phyloP scores from a whole-genome alignment of 2,888 invertebrate species.

The Apamea anceps region DNA sequence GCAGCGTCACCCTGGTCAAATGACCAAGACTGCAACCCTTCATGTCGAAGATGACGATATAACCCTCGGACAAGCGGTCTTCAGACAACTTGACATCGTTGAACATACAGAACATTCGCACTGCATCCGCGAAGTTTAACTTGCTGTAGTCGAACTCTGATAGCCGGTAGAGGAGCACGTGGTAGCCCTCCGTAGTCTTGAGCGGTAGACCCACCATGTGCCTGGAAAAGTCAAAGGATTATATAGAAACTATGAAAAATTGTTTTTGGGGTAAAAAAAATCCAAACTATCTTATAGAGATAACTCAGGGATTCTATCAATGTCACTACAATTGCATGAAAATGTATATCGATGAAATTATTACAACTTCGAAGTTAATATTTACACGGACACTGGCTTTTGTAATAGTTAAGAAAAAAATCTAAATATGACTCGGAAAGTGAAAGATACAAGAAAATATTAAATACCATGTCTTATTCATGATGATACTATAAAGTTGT shows the following conservation, averaged over 20 bases:
- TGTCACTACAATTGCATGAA: neutral
- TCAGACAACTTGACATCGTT: slow-evolving; percentile 92
- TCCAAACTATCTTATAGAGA: neutral
- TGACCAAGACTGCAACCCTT: slow-evolving; percentile 92
- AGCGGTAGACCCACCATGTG: slow-evolving; percentile 91
- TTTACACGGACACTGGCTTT: neutral
- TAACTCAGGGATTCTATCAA: neutral
- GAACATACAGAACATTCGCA: slow-evolving; percentile 92
- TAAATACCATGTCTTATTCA: neutral
- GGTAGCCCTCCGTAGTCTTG: slow-evolving; percentile 91
- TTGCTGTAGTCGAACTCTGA: slow-evolving; percentile 91
- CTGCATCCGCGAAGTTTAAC: slow-evolving; percentile 91
- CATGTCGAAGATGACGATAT: slow-evolving; percentile 93
- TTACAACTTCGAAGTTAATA: neutral
- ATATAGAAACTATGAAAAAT: neutral
- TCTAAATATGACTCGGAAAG: neutral
- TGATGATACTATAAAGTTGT: neutral
- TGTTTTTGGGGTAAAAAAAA: neutral
- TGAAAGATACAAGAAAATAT: neutral
- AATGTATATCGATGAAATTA: neutral
- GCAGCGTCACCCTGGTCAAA: slow-evolving; percentile 91
- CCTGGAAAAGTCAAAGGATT: slow-evolving; percentile 75
- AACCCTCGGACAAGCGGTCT: slow-evolving; percentile 90
- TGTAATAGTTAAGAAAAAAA: neutral
- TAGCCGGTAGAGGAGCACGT: slow-evolving; percentile 91